Evolutionary conservation across 2,797 vertebrate species (phyloP).

Genomic region (Cottoperca gobio): DNA sequence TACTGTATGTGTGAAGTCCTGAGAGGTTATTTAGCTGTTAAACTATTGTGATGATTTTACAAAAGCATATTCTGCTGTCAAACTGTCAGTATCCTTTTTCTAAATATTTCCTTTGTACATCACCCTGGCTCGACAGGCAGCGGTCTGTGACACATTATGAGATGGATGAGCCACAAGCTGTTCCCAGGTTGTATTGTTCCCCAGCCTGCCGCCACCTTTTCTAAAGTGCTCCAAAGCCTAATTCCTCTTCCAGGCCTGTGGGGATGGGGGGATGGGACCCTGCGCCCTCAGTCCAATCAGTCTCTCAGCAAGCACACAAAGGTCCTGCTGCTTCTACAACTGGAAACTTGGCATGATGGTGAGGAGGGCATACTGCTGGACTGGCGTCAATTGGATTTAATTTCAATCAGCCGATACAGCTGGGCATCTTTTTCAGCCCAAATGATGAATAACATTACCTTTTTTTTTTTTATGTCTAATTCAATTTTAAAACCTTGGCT

Average conservation of each 20-base stretch:
- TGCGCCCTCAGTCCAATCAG: slow-evolving; percentile 74
- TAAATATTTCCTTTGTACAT: slow-evolving; percentile 65
- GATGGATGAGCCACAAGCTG: slow-evolving; percentile 76
- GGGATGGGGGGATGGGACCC: slow-evolving; percentile 65
- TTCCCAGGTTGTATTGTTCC: slow-evolving; percentile 79
- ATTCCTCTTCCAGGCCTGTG: slow-evolving; percentile 74
- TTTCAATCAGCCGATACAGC: slow-evolving; percentile 67
- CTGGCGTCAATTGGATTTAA: slow-evolving; percentile 68
- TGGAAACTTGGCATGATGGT: slow-evolving; percentile 70
- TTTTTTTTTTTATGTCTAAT: slow-evolving; percentile 36
- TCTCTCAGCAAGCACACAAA: slow-evolving; percentile 80
- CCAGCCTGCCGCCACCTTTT: slow-evolving; percentile 70
- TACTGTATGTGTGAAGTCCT: not conserved
- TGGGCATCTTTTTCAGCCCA: slow-evolving; percentile 46
- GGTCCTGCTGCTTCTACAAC: slow-evolving; percentile 79
- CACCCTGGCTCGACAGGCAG: slow-evolving; percentile 43
- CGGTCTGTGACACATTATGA: slow-evolving; percentile 66
- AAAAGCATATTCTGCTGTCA: slow-evolving; percentile 24
- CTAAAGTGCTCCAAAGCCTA: slow-evolving; percentile 74
- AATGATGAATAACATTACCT: slow-evolving; percentile 48
- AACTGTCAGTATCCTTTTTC: slow-evolving; percentile 38
- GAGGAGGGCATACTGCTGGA: slow-evolving; percentile 64
- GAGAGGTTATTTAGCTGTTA: slow-evolving; percentile 12
- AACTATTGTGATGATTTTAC: slow-evolving; percentile 14
- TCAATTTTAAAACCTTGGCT: slow-evolving; percentile 40